phyloP scores from a whole-genome alignment of 2,113 vertebrate genomes.

The Malurus melanocephalus region DNA sequence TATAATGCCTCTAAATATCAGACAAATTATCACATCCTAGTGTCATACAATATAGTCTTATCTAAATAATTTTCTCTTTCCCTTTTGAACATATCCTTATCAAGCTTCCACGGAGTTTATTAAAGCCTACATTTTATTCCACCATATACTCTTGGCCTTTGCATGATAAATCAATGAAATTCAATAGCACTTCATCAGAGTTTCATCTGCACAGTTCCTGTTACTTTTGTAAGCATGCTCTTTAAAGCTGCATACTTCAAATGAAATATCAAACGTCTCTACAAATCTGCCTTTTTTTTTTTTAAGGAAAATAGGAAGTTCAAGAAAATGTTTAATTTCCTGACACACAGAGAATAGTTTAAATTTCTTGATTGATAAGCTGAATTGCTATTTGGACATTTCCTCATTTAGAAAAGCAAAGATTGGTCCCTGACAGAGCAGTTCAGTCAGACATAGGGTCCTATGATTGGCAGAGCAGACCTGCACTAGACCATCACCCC shows the following conservation, averaged over 20 bases:
- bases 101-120: slow-evolving; percentile 27
- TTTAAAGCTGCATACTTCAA: slow-evolving; percentile 6
- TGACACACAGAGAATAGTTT: neutral
- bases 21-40: slow-evolving; percentile 23
- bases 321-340: slow-evolving; percentile 12
- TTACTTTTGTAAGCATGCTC: slow-evolving; percentile 25
- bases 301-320: neutral
- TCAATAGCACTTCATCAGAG: slow-evolving; percentile 24
- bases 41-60: slow-evolving; percentile 5
- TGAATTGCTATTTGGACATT: neutral
- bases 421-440: neutral
- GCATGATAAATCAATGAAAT: slow-evolving; percentile 50
- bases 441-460: neutral
- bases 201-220: neutral
- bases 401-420: neutral
- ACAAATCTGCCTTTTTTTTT: neutral
- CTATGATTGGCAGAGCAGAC: neutral
- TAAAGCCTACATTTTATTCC: slow-evolving; percentile 15
- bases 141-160: neutral
- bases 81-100: slow-evolving; percentile 23
- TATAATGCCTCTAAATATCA: neutral
- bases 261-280: slow-evolving; percentile 24
- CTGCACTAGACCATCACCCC: neutral
- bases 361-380: neutral
- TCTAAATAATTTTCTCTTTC: slow-evolving; percentile 20